Conservation (phyloP, 2,888 invertebrate genomes). For the Parthenolecanium corni region DNA sequence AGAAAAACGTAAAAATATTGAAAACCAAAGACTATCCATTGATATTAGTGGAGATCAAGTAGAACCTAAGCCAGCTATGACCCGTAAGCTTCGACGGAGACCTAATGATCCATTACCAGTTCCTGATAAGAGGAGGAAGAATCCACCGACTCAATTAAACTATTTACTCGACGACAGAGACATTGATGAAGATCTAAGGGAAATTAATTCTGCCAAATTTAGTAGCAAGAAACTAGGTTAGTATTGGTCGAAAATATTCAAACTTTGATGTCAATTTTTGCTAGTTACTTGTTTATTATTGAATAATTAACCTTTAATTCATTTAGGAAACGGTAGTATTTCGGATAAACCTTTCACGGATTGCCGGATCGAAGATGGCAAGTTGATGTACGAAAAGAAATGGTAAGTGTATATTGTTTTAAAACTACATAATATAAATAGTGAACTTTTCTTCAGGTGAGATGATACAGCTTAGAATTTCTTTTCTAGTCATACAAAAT, state of each 20-base stretch:
- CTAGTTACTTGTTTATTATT: not conserved
- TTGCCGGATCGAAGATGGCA: conserved; percentile 72
- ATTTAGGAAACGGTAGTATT: not conserved
- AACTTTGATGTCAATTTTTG: not conserved
- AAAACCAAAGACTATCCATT: conserved; percentile 74
- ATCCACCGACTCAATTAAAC: conserved; percentile 71
- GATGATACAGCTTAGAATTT: too few species aligned
- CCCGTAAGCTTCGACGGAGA: conserved; percentile 77
- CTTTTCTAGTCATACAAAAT: too few species aligned
- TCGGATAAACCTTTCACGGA: conserved; percentile 4
- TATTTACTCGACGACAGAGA: conserved; percentile 80
- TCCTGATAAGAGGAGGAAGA: conserved; percentile 71
- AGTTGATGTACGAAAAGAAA: conserved; percentile 79
- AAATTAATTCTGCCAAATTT: conserved; percentile 42
- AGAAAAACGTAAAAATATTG: conserved; percentile 79
- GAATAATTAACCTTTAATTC: not conserved
- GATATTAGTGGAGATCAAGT: conserved; percentile 60
- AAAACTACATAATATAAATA: too few species aligned
- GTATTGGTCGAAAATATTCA: not conserved
- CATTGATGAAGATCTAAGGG: conserved; percentile 72
- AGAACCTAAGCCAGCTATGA: conserved; percentile 75
- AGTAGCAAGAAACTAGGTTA: conserved; percentile 1
- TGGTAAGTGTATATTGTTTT: conserved; percentile 47
- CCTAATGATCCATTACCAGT: conserved; percentile 84
- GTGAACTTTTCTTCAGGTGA: too few species aligned